These are phyloP conservation scores for Myioborus melanocephalus DNA, from an alignment of 2,797 vertebrate genomes.

Conservation along the genomic window DNA sequence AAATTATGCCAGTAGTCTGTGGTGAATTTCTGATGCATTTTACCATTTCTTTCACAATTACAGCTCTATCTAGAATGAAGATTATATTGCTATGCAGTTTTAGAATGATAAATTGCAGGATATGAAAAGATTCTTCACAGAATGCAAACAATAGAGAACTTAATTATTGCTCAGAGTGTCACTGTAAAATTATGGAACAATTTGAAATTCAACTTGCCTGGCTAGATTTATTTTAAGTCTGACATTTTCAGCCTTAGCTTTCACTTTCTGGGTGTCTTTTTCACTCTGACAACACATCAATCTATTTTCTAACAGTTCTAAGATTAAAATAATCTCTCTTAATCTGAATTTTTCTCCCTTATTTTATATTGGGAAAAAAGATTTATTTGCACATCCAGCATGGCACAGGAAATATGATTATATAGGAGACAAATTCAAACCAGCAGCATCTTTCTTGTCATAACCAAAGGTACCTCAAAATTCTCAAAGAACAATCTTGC, in stretches of 20 bases:
- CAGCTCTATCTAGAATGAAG: slow-evolving; percentile 17
- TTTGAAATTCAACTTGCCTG: slow-evolving; percentile 49
- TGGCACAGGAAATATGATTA: background rate
- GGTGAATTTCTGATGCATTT: slow-evolving; percentile 25
- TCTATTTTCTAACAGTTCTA: slow-evolving; percentile 52
- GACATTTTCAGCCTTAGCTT: slow-evolving; percentile 58
- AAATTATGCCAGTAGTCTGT: background rate
- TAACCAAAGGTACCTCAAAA: background rate
- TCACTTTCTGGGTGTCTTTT: slow-evolving; percentile 35
- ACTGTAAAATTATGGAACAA: slow-evolving; percentile 41
- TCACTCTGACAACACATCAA: slow-evolving; percentile 57
- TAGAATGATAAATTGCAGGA: slow-evolving; percentile 48
- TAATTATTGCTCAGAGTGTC: slow-evolving; percentile 49
- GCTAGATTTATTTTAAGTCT: slow-evolving; percentile 65
- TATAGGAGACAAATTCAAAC: background rate
- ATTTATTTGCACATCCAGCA: background rate
- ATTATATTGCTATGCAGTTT: slow-evolving; percentile 23
- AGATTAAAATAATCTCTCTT: slow-evolving; percentile 26
- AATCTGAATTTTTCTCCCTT: background rate
- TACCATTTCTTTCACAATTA: slow-evolving; percentile 31
- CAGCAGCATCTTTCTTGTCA: background rate
- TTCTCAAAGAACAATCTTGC: background rate
- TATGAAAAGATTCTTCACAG: slow-evolving; percentile 53
- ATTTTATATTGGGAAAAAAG: slow-evolving; percentile 1
- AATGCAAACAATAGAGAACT: slow-evolving; percentile 60